Percentiles rank a stretch among this genome's conserved stretches.
phyloP scores from a whole-genome alignment of 2,113 vertebrate genomes.

The Neolamprologus caudopunctatus region DNA sequence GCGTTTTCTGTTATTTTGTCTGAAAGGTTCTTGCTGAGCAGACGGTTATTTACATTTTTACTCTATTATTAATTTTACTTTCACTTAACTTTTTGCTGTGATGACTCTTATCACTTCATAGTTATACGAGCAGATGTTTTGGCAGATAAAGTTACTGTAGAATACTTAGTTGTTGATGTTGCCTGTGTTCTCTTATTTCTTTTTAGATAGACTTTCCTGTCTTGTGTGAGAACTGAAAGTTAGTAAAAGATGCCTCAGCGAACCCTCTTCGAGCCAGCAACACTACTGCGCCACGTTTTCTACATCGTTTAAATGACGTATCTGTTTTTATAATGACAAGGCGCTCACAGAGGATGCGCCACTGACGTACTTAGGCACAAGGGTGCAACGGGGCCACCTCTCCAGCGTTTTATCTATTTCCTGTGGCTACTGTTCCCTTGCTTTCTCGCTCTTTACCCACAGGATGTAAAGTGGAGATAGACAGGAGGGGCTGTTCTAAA shows the following conservation, averaged over 20 bases:
- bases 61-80: background rate
- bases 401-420: slow-evolving; percentile 24
- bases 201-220: background rate
- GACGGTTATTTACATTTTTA: background rate
- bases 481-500: background rate
- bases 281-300: background rate
- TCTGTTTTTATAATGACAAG: slow-evolving; percentile 21
- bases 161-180: background rate
- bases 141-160: background rate
- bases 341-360: background rate
- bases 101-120: background rate
- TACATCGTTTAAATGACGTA: background rate
- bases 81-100: background rate
- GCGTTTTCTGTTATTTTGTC: background rate
- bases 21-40: background rate
- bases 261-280: background rate
- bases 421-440: background rate
- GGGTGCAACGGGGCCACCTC: background rate
- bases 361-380: background rate
- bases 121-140: background rate
- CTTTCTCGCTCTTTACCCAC: background rate
- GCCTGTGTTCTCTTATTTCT: background rate
- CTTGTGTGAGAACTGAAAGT: background rate
- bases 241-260: background rate
- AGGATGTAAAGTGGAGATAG: background rate